Conservation (phyloP, 1,140 invertebrate species). For the Bradysia coprophila region DNA sequence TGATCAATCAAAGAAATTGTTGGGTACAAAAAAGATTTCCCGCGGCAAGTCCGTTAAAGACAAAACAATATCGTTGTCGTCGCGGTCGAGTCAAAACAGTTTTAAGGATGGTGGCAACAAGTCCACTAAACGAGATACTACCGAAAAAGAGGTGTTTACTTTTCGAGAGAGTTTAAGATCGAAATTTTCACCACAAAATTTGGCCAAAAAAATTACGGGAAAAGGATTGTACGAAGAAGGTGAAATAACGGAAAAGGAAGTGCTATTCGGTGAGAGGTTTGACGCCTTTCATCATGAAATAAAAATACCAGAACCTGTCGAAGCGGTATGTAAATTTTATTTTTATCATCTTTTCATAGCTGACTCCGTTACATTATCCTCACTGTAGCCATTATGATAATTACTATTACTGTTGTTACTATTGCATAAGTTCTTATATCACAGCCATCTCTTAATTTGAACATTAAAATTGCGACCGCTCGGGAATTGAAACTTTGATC, state of each 20-base stretch:
- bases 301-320: constrained; percentile 13
- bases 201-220: constrained; percentile 1
- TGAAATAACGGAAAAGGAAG: constrained; percentile 14
- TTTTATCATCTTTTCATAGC: too few species aligned
- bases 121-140: not conserved
- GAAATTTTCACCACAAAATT: constrained; percentile 7
- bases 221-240: constrained; percentile 6
- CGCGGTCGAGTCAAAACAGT: not conserved
- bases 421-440: too few species aligned
- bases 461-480: too few species aligned
- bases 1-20: not conserved
- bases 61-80: not conserved
- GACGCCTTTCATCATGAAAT: constrained; percentile 5
- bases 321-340: constrained; percentile 11
- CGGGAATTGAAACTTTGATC: too few species aligned
- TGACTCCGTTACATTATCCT: too few species aligned
- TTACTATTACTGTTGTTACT: too few species aligned
- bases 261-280: constrained; percentile 10
- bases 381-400: too few species aligned
- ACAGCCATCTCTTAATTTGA: too few species aligned
- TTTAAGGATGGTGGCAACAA: not conserved
- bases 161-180: not conserved
- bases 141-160: not conserved
- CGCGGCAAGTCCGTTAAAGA: not conserved
- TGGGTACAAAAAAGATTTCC: not conserved